These are phyloP conservation scores for Tipula lateralis DNA, from an alignment of 2,888 invertebrate species.

Conservation along the genomic window DNA sequence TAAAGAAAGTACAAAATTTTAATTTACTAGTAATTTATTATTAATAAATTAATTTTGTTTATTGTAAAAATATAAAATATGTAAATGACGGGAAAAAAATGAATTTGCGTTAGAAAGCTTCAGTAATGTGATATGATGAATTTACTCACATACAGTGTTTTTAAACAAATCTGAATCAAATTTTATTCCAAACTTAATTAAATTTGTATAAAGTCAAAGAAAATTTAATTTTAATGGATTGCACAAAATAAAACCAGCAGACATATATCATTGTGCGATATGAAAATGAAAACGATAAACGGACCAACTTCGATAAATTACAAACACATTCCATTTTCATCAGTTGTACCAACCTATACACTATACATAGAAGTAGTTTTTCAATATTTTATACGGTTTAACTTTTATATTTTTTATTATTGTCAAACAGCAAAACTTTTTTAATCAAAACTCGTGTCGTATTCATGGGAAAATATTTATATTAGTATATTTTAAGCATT, in stretches of 20 bases:
- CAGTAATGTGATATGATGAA: no score
- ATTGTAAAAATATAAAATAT: no score
- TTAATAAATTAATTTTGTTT: no score
- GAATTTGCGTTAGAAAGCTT: no score
- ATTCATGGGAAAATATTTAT: not conserved
- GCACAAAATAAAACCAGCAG: not conserved
- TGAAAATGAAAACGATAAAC: not conserved
- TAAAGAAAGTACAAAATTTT: no score
- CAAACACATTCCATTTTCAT: not conserved
- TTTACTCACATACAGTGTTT: no score
- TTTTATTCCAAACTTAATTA: not conserved
- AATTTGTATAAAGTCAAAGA: not conserved
- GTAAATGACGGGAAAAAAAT: no score
- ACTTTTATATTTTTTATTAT: not conserved
- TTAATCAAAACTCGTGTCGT: constrained; percentile 19
- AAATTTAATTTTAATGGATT: not conserved
- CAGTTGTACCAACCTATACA: no score
- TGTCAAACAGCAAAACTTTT: not conserved
- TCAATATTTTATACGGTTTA: not conserved
- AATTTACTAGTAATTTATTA: no score
- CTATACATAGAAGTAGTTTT: not conserved
- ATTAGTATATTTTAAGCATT: not conserved
- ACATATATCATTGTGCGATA: not conserved
- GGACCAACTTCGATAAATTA: not conserved
- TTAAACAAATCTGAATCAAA: not conserved